A percentile compares a stretch with the other conserved stretches of the same genome.
Evolutionary conservation across 2,888 invertebrate species (phyloP).

Genomic region (Habrosyne pyritoides): DNA sequence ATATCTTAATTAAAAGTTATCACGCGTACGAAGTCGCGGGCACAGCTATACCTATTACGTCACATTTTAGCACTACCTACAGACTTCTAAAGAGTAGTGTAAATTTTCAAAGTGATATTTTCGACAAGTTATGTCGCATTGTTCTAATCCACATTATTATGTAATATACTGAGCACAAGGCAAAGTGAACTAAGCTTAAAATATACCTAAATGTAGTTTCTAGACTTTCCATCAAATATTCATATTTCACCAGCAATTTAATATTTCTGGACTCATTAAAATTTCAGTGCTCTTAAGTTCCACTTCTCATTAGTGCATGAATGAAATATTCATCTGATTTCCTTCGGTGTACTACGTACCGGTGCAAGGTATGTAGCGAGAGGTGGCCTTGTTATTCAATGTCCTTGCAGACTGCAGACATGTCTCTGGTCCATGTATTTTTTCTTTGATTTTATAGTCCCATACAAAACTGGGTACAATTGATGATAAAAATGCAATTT

Average conservation of each 20-base stretch:
- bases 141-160: not conserved
- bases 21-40: no score
- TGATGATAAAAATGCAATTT: not conserved
- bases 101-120: slow-evolving; percentile 2
- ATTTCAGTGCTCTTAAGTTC: not conserved
- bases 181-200: not conserved
- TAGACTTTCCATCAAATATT: not conserved
- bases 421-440: slow-evolving; percentile 18
- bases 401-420: slow-evolving; percentile 37
- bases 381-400: slow-evolving; percentile 27
- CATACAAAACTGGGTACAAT: not conserved
- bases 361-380: slow-evolving; percentile 17
- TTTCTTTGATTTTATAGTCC: not conserved
- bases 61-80: no score
- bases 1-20: no score
- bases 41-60: no score
- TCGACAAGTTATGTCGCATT: not conserved
- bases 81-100: no score
- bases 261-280: not conserved
- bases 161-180: not conserved
- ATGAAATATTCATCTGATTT: slow-evolving; percentile 5
- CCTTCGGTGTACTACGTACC: slow-evolving; percentile 9
- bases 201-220: not conserved
- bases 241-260: not conserved
- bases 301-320: not conserved